Evolutionary conservation across 2,113 vertebrate species (phyloP).

Genomic region (Alouatta palliata): DNA sequence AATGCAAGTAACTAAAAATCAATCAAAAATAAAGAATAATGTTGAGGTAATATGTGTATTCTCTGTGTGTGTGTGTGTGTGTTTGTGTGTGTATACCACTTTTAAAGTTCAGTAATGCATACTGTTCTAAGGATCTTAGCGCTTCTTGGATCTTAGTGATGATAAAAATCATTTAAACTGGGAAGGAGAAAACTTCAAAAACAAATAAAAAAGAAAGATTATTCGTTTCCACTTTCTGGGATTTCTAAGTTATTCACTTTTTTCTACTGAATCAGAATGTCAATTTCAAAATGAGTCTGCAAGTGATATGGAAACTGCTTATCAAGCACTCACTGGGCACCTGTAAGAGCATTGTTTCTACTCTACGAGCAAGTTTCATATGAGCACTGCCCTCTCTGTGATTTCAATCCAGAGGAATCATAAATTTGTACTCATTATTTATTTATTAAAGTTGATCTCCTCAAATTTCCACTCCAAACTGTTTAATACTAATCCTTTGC

Average conservation of each 20-base stretch:
- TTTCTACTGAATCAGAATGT: background rate
- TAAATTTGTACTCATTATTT: background rate
- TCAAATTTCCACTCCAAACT: background rate
- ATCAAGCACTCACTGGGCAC: background rate
- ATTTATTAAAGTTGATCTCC: background rate
- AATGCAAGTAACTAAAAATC: background rate
- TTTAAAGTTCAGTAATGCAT: background rate
- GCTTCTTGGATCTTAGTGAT: background rate
- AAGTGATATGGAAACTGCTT: background rate
- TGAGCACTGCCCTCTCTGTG: background rate
- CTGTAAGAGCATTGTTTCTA: background rate
- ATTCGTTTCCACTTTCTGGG: background rate
- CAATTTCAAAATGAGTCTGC: background rate
- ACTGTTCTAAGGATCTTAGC: background rate
- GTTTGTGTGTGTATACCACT: background rate
- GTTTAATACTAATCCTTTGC: background rate
- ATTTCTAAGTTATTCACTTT: background rate
- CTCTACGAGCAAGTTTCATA: background rate
- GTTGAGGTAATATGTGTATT: background rate
- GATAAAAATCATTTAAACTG: background rate
- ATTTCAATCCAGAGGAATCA: background rate
- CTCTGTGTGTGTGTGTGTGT: too few species aligned
- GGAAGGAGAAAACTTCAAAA: background rate
- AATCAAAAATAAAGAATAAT: background rate
- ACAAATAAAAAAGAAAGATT: background rate